phyloP scores from a whole-genome alignment of 2,888 invertebrate genomes.

The Megalurothrips usitatus region DNA sequence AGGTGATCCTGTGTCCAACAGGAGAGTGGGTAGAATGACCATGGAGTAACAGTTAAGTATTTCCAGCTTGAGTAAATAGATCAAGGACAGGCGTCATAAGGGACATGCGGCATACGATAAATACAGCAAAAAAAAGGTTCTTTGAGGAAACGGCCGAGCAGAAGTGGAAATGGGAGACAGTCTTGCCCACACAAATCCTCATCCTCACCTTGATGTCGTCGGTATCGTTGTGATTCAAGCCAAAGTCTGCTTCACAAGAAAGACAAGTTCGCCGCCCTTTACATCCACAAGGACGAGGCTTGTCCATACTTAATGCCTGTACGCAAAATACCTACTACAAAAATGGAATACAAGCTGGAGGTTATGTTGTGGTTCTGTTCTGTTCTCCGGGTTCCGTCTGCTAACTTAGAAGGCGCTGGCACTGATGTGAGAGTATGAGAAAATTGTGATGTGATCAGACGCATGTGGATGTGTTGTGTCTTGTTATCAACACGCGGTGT shows the following conservation, averaged over 20 bases:
- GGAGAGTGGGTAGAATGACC: background rate
- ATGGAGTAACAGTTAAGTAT: background rate
- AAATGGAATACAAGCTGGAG: background rate
- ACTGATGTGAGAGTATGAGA: too few species aligned
- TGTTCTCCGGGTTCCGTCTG: too few species aligned
- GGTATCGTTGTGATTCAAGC: conserved; percentile 49
- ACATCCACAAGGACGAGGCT: conserved; percentile 78
- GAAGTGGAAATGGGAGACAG: conserved; percentile 27
- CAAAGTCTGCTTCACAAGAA: conserved; percentile 69
- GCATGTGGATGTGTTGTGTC: too few species aligned
- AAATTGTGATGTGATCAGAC: too few species aligned
- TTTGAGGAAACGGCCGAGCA: background rate
- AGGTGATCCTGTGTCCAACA: background rate
- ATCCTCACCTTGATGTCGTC: conserved; percentile 44
- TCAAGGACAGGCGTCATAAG: background rate
- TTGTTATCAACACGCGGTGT: too few species aligned
- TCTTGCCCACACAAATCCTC: conserved; percentile 31
- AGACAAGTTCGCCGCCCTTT: conserved; percentile 89
- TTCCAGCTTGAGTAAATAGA: background rate
- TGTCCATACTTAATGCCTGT: conserved; percentile 51
- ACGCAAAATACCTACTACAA: background rate
- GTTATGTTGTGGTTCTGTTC: conserved; percentile 9
- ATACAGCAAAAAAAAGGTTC: background rate
- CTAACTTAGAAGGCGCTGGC: too few species aligned
- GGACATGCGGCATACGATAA: background rate